A percentile compares a stretch with the other conserved stretches of the same genome.
Conservation (phyloP, 2,888 invertebrate genomes). For the Hipparchia semele region DNA sequence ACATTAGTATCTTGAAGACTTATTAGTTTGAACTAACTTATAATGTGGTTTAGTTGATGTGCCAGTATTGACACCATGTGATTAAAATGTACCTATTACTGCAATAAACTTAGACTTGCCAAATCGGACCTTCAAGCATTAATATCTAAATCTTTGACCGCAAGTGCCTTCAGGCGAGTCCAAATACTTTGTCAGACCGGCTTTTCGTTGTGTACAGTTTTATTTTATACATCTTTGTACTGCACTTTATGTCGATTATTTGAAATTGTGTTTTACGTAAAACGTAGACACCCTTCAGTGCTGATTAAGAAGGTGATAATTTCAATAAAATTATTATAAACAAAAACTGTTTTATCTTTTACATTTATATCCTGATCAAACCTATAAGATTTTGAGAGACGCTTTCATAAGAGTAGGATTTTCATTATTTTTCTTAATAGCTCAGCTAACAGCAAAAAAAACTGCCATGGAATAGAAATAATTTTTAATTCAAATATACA, state of each 20-base stretch:
- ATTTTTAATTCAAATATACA: too few species aligned
- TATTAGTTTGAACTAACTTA: not conserved
- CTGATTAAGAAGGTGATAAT: slow-evolving; percentile 79
- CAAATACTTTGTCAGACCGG: slow-evolving; percentile 60
- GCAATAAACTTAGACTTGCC: slow-evolving; percentile 52
- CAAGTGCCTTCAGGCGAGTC: slow-evolving; percentile 80
- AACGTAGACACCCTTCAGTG: slow-evolving; percentile 80
- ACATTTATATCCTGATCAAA: not conserved
- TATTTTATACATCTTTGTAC: slow-evolving; percentile 44
- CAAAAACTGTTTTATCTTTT: slow-evolving; percentile 50
- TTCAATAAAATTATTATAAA: slow-evolving; percentile 76
- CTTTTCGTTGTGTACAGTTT: slow-evolving; percentile 43
- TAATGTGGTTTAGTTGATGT: not conserved
- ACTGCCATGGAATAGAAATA: too few species aligned
- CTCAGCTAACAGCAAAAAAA: too few species aligned
- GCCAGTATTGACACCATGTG: not conserved
- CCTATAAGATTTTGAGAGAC: too few species aligned
- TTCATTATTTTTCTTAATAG: too few species aligned
- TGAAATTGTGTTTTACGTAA: slow-evolving; percentile 78
- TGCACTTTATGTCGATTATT: slow-evolving; percentile 59
- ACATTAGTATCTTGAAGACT: not conserved
- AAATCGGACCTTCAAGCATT: slow-evolving; percentile 62
- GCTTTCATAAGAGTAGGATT: too few species aligned
- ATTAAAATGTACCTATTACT: not conserved
- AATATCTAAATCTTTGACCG: slow-evolving; percentile 65